Evolutionary conservation across 2,113 vertebrate genomes (phyloP).

Genomic region (Lepisosteus osseus): DNA sequence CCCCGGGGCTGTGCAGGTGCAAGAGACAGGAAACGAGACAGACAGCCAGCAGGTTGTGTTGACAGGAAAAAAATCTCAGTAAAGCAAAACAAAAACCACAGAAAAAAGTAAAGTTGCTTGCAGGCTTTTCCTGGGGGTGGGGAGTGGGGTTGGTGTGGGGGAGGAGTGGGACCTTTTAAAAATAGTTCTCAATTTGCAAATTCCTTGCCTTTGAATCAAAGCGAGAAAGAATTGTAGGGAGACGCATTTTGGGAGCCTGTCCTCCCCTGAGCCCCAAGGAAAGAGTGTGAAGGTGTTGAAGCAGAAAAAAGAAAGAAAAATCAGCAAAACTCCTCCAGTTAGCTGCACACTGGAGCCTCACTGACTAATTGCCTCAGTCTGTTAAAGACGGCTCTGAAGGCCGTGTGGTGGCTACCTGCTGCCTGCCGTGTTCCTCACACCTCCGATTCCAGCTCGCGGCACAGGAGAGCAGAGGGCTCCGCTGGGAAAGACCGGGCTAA

Average conservation of each 20-base stretch:
- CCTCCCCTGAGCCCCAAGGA: neutral
- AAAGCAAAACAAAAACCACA: slow-evolving; percentile 39
- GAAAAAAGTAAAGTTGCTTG: slow-evolving; percentile 20
- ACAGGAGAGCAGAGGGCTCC: neutral
- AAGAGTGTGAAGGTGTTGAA: slow-evolving; percentile 13
- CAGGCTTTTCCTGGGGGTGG: neutral
- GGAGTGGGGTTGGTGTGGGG: neutral
- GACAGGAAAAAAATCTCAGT: slow-evolving; percentile 25
- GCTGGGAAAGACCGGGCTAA: neutral
- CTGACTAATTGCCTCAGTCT: slow-evolving; percentile 16
- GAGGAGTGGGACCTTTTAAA: slow-evolving; percentile 24
- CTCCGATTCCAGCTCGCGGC: no score
- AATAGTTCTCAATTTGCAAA: slow-evolving; percentile 22
- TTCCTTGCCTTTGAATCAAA: slow-evolving; percentile 25
- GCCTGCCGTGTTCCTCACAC: no score
- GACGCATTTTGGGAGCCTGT: neutral
- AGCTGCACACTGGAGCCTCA: slow-evolving; percentile 1
- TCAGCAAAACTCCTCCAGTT: neutral
- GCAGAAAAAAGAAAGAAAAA: neutral
- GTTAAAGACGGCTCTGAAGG: neutral
- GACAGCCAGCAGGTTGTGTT: slow-evolving; percentile 23
- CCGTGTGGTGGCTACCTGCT: no score
- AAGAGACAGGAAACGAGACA: slow-evolving; percentile 28
- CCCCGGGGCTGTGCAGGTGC: slow-evolving; percentile 64
- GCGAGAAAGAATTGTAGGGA: slow-evolving; percentile 15